phyloP scores from a whole-genome alignment of 2,797 vertebrate species.

The Phoxinus dragarum region DNA sequence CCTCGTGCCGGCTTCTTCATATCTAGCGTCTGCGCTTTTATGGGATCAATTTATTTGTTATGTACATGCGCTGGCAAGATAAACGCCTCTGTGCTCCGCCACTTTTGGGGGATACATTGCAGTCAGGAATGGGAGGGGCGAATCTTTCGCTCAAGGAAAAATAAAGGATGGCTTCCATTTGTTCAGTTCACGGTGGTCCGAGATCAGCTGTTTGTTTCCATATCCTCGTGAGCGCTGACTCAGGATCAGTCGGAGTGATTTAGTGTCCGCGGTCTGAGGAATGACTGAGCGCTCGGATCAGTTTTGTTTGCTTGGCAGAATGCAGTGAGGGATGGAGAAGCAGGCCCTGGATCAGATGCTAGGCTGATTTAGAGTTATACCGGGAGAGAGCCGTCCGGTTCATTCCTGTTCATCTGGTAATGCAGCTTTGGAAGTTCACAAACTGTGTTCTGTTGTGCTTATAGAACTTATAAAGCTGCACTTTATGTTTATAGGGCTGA shows the following conservation, averaged over 20 bases:
- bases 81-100: slow-evolving; percentile 62
- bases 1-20: slow-evolving; percentile 68
- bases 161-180: slow-evolving; percentile 36
- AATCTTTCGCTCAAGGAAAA: not conserved
- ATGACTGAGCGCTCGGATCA: slow-evolving; percentile 9
- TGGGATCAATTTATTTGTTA: slow-evolving; percentile 64
- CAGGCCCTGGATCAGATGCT: slow-evolving; percentile 32
- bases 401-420: not conserved
- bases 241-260: slow-evolving; percentile 44
- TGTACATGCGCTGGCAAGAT: slow-evolving; percentile 66
- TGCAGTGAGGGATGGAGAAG: slow-evolving; percentile 17
- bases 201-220: slow-evolving; percentile 45
- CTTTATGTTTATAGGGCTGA: not conserved
- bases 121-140: slow-evolving; percentile 40
- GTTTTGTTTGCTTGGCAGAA: slow-evolving; percentile 38
- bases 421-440: not conserved
- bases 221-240: slow-evolving; percentile 24
- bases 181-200: not conserved
- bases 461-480: not conserved
- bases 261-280: slow-evolving; percentile 7
- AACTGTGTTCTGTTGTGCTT: not conserved
- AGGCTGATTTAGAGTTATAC: not conserved
- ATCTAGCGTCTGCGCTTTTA: slow-evolving; percentile 63
- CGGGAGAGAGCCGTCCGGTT: slow-evolving; percentile 4
- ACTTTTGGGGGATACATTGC: slow-evolving; percentile 42